Evolutionary conservation across 2,888 invertebrate species (phyloP), one percentile per base, ranked within the genome.

Genomic region (Hesperia comma): DNA sequence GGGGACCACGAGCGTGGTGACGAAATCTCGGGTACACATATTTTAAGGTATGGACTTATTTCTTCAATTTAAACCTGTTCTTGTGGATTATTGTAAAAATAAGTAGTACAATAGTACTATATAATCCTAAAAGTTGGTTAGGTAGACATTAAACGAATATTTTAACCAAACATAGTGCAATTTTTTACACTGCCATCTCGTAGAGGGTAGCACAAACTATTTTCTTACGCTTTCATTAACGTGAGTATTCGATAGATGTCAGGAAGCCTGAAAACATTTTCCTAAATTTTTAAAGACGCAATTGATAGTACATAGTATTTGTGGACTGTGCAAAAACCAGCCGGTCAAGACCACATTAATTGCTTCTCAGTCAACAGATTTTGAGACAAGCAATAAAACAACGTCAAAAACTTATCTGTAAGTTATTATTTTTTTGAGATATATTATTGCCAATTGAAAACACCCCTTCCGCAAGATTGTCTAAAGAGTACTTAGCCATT

Each of bases 11-110:
- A 19, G 10, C 12, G 2, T 26, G n/a, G 56, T 15, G 6, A 49
- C 57, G 46, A 63, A 63, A 15, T 57, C n/a, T 51, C 21, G 14
- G 15, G 49, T 56, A 12, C 51, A 41, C 41, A 33, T 62, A 19
- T 3, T 49, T 12, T 17, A 19, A 49, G 10, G 5, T 5, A 10
- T 12, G 8, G 19, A 12, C 49, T 21, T 17, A n/a, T 4, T 49
- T n/a, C 49, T 10, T 49, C 0, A 19, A 1, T 49, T 49, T 19
- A 46, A 49, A 17, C 19, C 12, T 7, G 6, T 46, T 46, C 46
- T 15, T 46, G 46, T 17, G n/a, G 5, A 46, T 4, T 14, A 46
- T 15, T 15, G 5, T 17, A 15, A 46, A 6, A 17, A 17, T 17
- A 4, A 17, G 26, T 17, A 17, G 1, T 8, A 46, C 46, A 46